Conservation (phyloP, 1,140 invertebrate species). For the Harlomillsia oculata region DNA sequence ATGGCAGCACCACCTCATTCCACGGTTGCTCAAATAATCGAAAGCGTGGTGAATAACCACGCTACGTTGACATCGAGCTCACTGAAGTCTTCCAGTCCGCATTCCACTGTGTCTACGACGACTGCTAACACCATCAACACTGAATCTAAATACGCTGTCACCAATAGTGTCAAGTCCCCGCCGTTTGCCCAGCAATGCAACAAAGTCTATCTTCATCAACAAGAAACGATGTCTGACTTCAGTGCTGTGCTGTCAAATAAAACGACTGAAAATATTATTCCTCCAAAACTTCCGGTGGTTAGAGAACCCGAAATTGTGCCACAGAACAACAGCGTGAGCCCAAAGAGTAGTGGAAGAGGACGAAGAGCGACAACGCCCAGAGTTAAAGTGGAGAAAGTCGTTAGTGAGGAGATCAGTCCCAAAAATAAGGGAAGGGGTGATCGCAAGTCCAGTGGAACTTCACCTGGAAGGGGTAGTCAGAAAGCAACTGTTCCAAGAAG, state of each 20-base stretch:
- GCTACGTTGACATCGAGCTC: background rate
- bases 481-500: constrained; percentile 31
- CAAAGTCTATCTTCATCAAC: background rate
- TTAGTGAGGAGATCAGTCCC: constrained; percentile 17
- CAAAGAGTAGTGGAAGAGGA: constrained; percentile 42
- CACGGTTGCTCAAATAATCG: constrained; percentile 34
- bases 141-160: background rate
- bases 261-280: constrained; percentile 30
- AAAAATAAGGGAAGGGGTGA: constrained; percentile 3
- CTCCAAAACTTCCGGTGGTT: background rate
- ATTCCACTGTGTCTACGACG: background rate
- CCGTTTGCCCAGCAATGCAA: background rate
- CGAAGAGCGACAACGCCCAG: constrained; percentile 40
- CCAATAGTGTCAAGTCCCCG: constrained; percentile 1
- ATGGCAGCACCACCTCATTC: constrained; percentile 26
- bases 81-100: background rate
- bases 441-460: constrained; percentile 20
- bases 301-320: background rate
- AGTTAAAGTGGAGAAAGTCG: constrained; percentile 8
- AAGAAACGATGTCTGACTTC: constrained; percentile 8
- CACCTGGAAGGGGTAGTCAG: constrained; percentile 31
- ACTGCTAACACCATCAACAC: background rate
- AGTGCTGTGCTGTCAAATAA: constrained; percentile 31
- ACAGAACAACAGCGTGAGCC: constrained; percentile 10
- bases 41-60: constrained; percentile 36